A percentile compares a stretch with the other conserved stretches of the same genome.
Conservation (phyloP, 2,888 invertebrate species). For the Callyntrura sp. region DNA sequence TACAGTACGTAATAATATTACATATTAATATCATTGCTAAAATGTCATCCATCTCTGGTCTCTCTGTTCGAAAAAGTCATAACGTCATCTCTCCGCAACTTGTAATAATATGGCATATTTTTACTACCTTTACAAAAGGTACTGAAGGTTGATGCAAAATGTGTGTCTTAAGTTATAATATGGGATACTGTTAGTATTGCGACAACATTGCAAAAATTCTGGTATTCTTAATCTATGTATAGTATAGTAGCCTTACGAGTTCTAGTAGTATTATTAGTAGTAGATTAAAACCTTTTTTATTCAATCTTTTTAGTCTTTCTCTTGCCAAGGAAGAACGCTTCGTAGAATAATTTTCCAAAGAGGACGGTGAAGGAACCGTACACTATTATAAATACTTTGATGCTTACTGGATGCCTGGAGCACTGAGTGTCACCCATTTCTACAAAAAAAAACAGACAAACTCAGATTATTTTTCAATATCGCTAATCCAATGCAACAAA, state of each 20-base stretch:
- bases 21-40: constrained; percentile 38
- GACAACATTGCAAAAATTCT: constrained; percentile 58
- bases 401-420: constrained; percentile 78
- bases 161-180: constrained; percentile 18
- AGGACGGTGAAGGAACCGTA: constrained; percentile 80
- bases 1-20: constrained; percentile 4
- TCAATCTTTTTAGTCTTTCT: constrained; percentile 78
- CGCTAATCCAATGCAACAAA: too few species aligned
- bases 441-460: constrained; percentile 30
- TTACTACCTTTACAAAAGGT: constrained; percentile 45
- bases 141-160: constrained; percentile 24
- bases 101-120: constrained; percentile 75
- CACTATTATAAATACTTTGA: constrained; percentile 77
- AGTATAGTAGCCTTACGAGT: constrained; percentile 7
- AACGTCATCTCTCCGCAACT: constrained; percentile 40
- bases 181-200: constrained; percentile 52
- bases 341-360: constrained; percentile 79
- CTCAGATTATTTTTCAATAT: background rate
- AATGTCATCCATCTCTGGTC: background rate
- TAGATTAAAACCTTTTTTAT: constrained; percentile 78
- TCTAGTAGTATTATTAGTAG: constrained; percentile 33
- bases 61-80: background rate
- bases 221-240: constrained; percentile 58
- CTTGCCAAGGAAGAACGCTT: constrained; percentile 75
- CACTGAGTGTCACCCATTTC: constrained; percentile 76